Evolutionary conservation across 2,797 vertebrate genomes (phyloP).

Genomic region (Morus bassanus): DNA sequence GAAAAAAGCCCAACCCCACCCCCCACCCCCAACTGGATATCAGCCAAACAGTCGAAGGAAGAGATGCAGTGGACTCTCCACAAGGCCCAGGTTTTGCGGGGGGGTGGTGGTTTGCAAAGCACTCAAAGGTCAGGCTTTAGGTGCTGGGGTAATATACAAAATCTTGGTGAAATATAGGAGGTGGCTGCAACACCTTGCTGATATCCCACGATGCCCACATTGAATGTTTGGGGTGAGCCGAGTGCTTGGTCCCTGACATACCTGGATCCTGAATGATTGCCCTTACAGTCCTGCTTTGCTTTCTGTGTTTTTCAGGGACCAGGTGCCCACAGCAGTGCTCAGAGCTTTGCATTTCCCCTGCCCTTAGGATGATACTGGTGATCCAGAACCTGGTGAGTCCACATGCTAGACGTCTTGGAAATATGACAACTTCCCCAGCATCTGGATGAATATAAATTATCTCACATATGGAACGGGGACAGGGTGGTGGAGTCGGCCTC

Average conservation of each 20-base stretch:
- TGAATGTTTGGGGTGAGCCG: rapidly evolving
- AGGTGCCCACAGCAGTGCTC: background rate
- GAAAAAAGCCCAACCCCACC: rapidly evolving
- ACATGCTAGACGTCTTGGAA: background rate
- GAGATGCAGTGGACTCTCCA: rapidly evolving
- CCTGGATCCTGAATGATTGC: background rate
- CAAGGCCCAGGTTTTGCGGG: rapidly evolving
- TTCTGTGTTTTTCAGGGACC: background rate
- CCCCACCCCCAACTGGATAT: background rate
- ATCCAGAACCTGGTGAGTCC: background rate
- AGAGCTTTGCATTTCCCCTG: background rate
- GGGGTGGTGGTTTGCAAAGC: background rate
- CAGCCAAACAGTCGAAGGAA: background rate
- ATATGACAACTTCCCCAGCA: background rate
- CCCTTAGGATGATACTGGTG: background rate
- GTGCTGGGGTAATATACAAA: background rate
- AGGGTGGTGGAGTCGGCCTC: background rate
- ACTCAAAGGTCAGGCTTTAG: background rate
- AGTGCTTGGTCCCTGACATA: background rate
- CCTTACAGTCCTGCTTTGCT: background rate
- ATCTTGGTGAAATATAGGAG: background rate
- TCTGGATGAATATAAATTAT: background rate
- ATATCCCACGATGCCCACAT: background rate
- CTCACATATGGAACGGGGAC: background rate
- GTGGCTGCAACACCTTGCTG: background rate